These are phyloP conservation scores for Steinernema hermaphroditum DNA, from an alignment of 2,888 invertebrate species.

Conservation along the genomic window DNA sequence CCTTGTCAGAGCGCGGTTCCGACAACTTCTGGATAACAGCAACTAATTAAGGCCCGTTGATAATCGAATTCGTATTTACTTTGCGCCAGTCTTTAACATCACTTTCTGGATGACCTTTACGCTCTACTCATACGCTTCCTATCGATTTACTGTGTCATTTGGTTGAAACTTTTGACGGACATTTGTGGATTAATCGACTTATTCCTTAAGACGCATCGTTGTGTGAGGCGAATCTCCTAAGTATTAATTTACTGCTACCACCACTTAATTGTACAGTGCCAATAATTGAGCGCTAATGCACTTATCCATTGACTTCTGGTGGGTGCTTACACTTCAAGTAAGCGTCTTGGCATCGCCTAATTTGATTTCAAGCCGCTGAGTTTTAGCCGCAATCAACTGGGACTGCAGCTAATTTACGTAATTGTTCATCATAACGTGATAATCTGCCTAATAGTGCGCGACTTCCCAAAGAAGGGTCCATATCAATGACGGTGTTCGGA, in stretches of 20 bases:
- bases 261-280: background rate
- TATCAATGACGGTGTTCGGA: no score
- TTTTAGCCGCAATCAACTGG: slow-evolving; percentile 24
- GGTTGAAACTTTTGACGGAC: background rate
- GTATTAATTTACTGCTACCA: background rate
- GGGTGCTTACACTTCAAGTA: background rate
- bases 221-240: background rate
- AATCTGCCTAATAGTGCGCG: slow-evolving; percentile 26
- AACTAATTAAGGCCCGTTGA: slow-evolving; percentile 17
- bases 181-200: slow-evolving; percentile 15
- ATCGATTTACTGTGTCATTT: slow-evolving; percentile 4
- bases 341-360: slow-evolving; percentile 11
- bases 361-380: slow-evolving; percentile 11
- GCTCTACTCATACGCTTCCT: background rate
- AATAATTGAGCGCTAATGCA: slow-evolving; percentile 8
- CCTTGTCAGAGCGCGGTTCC: background rate
- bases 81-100: background rate
- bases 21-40: background rate
- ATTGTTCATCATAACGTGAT: slow-evolving; percentile 9
- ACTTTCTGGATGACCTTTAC: background rate
- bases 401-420: background rate
- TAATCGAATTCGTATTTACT: slow-evolving; percentile 8
- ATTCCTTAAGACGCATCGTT: background rate
- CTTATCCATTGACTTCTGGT: slow-evolving; percentile 2
- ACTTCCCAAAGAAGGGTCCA: no score